Base-by-base conservation (phyloP, 2,888 invertebrate species). In the Nymphalis c-album region DNA sequence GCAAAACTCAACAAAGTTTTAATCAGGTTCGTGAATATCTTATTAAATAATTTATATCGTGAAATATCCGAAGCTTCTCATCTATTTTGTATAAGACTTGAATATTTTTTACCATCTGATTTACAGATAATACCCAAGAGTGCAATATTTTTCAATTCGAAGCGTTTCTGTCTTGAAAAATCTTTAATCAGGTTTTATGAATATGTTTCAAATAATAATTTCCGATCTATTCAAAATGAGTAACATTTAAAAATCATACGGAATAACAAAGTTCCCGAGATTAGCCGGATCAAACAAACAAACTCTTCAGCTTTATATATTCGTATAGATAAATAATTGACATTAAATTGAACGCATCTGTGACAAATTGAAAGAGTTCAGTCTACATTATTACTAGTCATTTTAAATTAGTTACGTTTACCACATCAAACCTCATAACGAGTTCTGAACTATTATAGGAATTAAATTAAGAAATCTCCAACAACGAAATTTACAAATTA, bases 331-430 rank as follows among this genome's bases (percentile, higher is more conserved):
- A 31, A 57, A 48, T 57, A 40, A 40, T 40, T 40, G 40, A 48
- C 57, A 20, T 47, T 26, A 13, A 57, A 63, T 55, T 18, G 31
- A 35, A 57, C 31, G n/a, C 46, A 57, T 18, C 57, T 57, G 63
- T 47, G 31, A 7, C 13, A 20, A 57, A 55, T 63, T 57, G 31
- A 31, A 31, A 22, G 46, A 26, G 18, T 57, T 6, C 45, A 45
- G 17, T 31, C 31, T 48, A 47, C 26, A 60, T 26, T n/a, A 60
- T 48, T 10, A 45, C 48, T 22, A 26, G 60, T 48, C 51, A 64
- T 64, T 64, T 64, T 45, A 60, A 64, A 60, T 60, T 51, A 64
- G 60, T 17, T 60, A 59, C 48, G 48, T 60, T 46, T 59, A n/a
- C 47, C 45, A 31, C 45, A 48, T 4, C 48, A 31, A 60, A 48